Base-by-base conservation (phyloP, 37 sponge, comb jelly and placozoan species). In the Hexactinellida sp. region DNA sequence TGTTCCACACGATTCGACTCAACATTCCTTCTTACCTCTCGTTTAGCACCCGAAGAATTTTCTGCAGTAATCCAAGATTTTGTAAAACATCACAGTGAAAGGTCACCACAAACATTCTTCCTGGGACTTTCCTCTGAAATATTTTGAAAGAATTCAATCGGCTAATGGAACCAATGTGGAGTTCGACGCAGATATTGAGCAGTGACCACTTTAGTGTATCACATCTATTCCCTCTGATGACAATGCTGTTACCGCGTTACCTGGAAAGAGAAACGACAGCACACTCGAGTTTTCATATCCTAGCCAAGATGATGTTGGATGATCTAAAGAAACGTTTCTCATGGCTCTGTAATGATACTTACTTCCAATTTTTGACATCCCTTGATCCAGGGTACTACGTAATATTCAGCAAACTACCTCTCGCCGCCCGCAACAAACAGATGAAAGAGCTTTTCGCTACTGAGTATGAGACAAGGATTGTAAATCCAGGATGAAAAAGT, bases 371-470 rank as follows among this genome's bases (percentile, higher is more conserved):
- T 7, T 23, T 63, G 76, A 28, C 34, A 63, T 63, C 19, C 34
- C 76, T 63, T 63, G 76, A 63, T 63, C 76, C 76, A 63, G 34
- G 76, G 34, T 63, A 32, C 76, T 63, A 63, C 34, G 5, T 63
- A 63, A 63, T 63, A 63, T 63, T 63, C 76, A 63, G 76, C 76
- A 63, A 63, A 63, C 76, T 23, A 63, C 76, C 76, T 63, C 76
- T 63, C 76, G 3, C 76, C 76, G 21, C 76, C 30, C 5, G 76
- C 76, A 63, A 32, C 25, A 63, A 63, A 21, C 76, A 63, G 76
- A 28, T 63, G 76, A 63, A 63, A 63, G 30, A 63, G 76, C 34
- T 63, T 7, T 63, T 63, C 3, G 76, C 32, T 63, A 23, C 76
- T 63, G 76, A 63, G 34, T 63, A 63, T 63, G 76, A 23, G 34